Conservation (phyloP, 2,888 invertebrate species). For the Dryobotodes eremita region DNA sequence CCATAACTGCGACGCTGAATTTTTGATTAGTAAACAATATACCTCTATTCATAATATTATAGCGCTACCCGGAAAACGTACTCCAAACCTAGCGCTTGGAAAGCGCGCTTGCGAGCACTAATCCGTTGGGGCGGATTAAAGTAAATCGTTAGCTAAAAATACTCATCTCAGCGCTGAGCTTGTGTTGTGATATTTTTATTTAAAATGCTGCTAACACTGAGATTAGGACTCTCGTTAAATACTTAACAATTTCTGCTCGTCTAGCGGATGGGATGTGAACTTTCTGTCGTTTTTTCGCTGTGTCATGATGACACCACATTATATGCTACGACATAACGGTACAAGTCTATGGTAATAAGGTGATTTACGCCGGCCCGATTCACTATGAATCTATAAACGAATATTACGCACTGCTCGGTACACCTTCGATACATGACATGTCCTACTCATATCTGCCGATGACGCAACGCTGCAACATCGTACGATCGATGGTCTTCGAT, state of each 20-base stretch:
- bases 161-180: slow-evolving; percentile 30
- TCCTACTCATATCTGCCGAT: slow-evolving; percentile 56
- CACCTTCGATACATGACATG: slow-evolving; percentile 49
- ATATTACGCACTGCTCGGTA: slow-evolving; percentile 46
- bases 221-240: slow-evolving; percentile 25
- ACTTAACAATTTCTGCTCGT: slow-evolving; percentile 18
- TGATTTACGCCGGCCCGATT: slow-evolving; percentile 45
- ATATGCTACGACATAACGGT: slow-evolving; percentile 18
- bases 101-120: slow-evolving; percentile 17
- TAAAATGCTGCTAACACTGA: slow-evolving; percentile 18
- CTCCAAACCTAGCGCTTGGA: slow-evolving; percentile 5
- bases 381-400: slow-evolving; percentile 55
- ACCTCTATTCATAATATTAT: background rate
- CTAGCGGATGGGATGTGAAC: background rate
- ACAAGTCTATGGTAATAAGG: slow-evolving; percentile 21
- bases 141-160: slow-evolving; percentile 51
- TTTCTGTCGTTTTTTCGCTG: slow-evolving; percentile 5
- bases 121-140: slow-evolving; percentile 19
- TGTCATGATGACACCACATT: slow-evolving; percentile 10
- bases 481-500: slow-evolving; percentile 58
- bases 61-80: slow-evolving; percentile 25
- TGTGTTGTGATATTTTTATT: slow-evolving; percentile 45
- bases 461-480: slow-evolving; percentile 59
- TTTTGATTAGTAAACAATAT: background rate
- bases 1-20: background rate